Base-by-base conservation (phyloP, 92 coral and sea anemone species). In the Phenganax subtilis region DNA sequence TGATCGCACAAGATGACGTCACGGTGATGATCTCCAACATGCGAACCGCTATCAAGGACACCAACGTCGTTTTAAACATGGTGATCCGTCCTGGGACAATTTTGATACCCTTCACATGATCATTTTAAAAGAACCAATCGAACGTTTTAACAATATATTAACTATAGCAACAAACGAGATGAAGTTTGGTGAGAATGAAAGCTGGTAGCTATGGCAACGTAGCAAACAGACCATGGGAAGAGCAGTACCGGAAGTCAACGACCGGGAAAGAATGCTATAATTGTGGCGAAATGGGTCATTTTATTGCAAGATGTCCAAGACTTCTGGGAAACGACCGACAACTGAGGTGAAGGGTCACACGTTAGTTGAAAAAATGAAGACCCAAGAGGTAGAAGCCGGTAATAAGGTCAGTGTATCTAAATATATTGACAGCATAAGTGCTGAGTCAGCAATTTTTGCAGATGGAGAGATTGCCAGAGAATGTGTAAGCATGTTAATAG, bases 401-500 rank as follows among this genome's bases (percentile, higher is more conserved):
- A 37, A 37, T 37, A 37, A 67, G 51, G 82, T 60, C n/a, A 54
- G 55, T 7, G 76, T 27, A 17, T 55, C 54, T 12, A 66, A 55
- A 28, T 56, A 76, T 25, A 78, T 78, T 72, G 77, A 84, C 67
- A 84, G 87, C 74, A 82, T 87, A 56, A 76, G 74, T 20, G 37
- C 80, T 72, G 80, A 81, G 77, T 44, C 73, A 10, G 83, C 89
- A 54, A 81, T 81, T 52, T 81, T 72, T 56, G 82, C 84, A 51
- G 51, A 72, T n/a, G 83, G 88, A 52, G 77, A 54, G 65, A 81
- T 86, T 11, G 86, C 65, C 53, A 83, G 82, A 57, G 57, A 25
- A 57, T 25, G 61, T 6, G 58, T 81, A 0, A 69, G 80, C 47
- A 81, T 85, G 85, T 75, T 85, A 65, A 37, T 86, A 8, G 86